Conservation (phyloP, 2,888 invertebrate genomes). For the Cyrtodaria siliqua region DNA sequence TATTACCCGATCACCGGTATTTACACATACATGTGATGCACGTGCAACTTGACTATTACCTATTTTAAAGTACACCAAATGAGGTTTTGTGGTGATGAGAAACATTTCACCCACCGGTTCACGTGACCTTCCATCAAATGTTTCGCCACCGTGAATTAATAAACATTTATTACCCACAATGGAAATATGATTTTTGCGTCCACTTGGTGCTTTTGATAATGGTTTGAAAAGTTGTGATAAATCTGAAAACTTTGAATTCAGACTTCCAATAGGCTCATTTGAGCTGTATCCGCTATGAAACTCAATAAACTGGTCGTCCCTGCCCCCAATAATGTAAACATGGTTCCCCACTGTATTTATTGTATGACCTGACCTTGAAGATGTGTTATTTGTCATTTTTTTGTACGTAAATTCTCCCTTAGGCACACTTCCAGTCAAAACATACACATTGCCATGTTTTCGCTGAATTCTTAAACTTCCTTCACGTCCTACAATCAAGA, state of each 20-base stretch:
- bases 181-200: conserved; percentile 82
- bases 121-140: conserved; percentile 83
- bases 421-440: conserved; percentile 75
- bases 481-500: conserved; percentile 84
- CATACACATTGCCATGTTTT: conserved; percentile 81
- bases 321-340: conserved; percentile 82
- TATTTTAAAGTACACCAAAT: conserved; percentile 71
- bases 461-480: conserved; percentile 83
- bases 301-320: conserved; percentile 81
- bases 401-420: conserved; percentile 74
- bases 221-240: conserved; percentile 59
- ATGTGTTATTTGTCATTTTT: conserved; percentile 69
- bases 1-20: conserved; percentile 70
- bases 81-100: conserved; percentile 70
- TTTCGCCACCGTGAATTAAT: conserved; percentile 85
- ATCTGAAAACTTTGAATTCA: conserved; percentile 55
- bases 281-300: conserved; percentile 63
- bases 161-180: conserved; percentile 72
- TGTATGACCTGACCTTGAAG: conserved; percentile 85
- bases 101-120: conserved; percentile 84
- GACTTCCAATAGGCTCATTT: conserved; percentile 20
- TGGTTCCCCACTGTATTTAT: conserved; percentile 72
- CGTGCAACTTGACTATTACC: conserved; percentile 73
- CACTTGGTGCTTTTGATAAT: conserved; percentile 79
- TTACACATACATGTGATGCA: conserved; percentile 81